Conservation (phyloP, 2,888 invertebrate species). For the Cantharis flavilabris region DNA sequence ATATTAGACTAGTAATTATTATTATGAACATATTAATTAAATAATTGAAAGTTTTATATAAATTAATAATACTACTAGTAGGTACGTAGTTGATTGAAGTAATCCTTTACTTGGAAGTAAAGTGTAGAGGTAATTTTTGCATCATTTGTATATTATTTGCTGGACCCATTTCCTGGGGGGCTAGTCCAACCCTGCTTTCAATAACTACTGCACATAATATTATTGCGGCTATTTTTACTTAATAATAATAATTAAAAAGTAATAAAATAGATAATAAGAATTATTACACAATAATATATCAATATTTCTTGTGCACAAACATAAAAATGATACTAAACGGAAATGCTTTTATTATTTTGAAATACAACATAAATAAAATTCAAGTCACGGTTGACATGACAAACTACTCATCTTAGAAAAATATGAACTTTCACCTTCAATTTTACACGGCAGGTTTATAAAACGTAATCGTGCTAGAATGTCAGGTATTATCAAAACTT, state of each 20-base stretch:
- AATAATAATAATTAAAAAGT: background rate
- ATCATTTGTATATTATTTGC: too few relatives aligned
- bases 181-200: background rate
- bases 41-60: background rate
- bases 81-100: background rate
- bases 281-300: too few relatives aligned
- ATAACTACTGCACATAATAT: background rate
- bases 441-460: background rate
- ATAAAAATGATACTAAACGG: background rate
- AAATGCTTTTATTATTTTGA: background rate
- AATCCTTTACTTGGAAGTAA: too few relatives aligned
- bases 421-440: constrained; percentile 1
- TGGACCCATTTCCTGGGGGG: background rate
- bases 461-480: background rate
- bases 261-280: background rate
- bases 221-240: background rate
- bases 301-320: too few relatives aligned
- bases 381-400: background rate
- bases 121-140: too few relatives aligned
- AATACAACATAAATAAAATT: background rate
- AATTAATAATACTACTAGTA: background rate
- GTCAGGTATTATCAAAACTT: background rate
- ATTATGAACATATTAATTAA: background rate
- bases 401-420: background rate
- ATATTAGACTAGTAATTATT: background rate